These are phyloP conservation scores for Lophochroa leadbeateri DNA, from an alignment of 2,113 vertebrate genomes.

Conservation along the genomic window DNA sequence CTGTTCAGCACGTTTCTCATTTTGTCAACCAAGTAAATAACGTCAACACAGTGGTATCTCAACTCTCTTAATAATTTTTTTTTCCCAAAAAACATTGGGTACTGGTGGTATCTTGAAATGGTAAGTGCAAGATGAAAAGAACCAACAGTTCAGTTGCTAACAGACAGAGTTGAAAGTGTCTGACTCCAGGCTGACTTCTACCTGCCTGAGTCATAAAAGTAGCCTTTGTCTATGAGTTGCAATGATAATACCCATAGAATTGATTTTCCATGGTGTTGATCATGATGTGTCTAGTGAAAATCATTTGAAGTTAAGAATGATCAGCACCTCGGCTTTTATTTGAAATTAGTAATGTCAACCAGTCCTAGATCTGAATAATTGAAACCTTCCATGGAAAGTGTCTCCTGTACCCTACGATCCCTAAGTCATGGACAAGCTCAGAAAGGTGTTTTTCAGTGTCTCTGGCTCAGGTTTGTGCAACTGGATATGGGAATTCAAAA, in stretches of 20 bases:
- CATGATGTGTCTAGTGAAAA: background rate
- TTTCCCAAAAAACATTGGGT: background rate
- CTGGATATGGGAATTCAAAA: background rate
- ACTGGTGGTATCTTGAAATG: background rate
- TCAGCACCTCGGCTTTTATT: background rate
- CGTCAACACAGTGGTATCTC: background rate
- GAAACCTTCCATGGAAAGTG: background rate
- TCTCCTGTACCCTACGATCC: fast-evolving
- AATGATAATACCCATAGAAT: background rate
- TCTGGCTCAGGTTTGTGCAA: background rate
- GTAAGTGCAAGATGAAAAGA: background rate
- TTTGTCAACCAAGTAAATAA: background rate
- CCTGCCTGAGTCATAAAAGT: background rate
- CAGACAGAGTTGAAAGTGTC: background rate
- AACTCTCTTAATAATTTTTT: background rate
- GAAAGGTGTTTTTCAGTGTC: background rate
- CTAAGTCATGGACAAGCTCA: background rate
- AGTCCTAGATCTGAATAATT: background rate
- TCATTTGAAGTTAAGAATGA: background rate
- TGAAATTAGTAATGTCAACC: background rate
- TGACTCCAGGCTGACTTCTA: background rate
- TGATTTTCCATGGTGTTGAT: background rate
- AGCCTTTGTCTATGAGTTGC: background rate
- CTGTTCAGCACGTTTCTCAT: background rate
- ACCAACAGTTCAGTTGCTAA: background rate